These are phyloP conservation scores for Astreopora myriophthalma DNA, from an alignment of 64 coral and sea anemone genomes.

Conservation along the genomic window DNA sequence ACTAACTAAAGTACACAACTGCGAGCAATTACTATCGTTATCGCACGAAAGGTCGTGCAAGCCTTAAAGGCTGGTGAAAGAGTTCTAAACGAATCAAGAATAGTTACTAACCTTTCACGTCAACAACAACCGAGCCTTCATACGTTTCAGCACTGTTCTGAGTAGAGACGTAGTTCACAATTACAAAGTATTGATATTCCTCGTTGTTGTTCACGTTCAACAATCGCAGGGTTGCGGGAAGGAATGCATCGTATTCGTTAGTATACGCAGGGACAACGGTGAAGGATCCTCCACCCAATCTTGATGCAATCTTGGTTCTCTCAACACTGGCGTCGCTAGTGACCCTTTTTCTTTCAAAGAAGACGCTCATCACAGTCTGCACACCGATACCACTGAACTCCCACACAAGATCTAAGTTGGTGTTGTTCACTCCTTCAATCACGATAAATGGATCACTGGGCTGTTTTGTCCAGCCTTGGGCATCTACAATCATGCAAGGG, in stretches of 20 bases:
- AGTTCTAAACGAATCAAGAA: no score
- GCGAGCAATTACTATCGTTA: no score
- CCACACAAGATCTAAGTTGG: background rate
- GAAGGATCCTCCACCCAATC: background rate
- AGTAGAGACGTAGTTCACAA: background rate
- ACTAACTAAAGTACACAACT: no score
- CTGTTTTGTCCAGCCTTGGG: background rate
- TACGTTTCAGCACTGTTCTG: background rate
- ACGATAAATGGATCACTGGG: background rate
- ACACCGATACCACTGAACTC: background rate
- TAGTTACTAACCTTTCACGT: background rate
- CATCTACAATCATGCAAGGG: background rate
- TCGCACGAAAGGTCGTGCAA: no score
- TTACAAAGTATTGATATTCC: background rate
- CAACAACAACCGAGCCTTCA: background rate
- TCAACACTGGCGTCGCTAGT: no score
- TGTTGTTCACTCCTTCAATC: background rate
- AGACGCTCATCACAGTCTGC: background rate
- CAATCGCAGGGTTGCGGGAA: background rate
- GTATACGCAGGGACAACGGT: background rate
- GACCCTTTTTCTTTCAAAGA: background rate
- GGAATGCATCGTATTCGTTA: background rate
- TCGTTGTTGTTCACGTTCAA: background rate
- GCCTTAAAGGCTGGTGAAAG: no score
- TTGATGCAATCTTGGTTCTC: background rate